A percentile compares a stretch with the other conserved stretches of the same genome.
These are phyloP conservation scores for Helostoma temminkii DNA, from an alignment of 2,797 vertebrate species.

Conservation along the genomic window DNA sequence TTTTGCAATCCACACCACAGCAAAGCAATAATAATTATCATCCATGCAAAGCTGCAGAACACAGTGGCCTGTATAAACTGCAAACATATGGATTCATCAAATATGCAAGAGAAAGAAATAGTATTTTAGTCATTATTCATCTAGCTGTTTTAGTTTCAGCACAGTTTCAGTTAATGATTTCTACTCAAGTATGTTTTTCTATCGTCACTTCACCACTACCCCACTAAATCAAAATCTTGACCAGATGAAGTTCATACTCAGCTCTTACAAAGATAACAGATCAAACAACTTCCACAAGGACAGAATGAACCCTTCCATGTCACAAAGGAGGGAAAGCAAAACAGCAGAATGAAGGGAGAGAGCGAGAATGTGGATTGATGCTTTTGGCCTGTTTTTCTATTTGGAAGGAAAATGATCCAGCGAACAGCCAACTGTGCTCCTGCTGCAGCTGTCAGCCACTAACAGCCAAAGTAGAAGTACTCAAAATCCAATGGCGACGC, in stretches of 20 bases:
- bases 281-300: neutral
- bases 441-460: slow-evolving; percentile 9
- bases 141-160: too few relatives aligned
- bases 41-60: too few relatives aligned
- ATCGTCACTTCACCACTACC: too few relatives aligned
- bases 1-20: too few relatives aligned
- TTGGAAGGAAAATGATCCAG: neutral
- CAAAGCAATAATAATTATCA: too few relatives aligned
- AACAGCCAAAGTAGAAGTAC: neutral
- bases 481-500: neutral
- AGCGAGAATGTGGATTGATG: neutral
- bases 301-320: neutral
- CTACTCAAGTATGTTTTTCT: too few relatives aligned
- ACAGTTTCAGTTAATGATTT: too few relatives aligned
- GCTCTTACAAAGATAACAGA: neutral
- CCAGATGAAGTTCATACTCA: neutral
- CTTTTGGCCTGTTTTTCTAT: neutral
- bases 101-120: too few relatives aligned
- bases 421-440: slow-evolving; percentile 8
- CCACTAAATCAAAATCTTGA: too few relatives aligned
- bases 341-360: neutral
- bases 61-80: too few relatives aligned
- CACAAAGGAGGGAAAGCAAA: neutral
- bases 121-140: too few relatives aligned
- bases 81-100: too few relatives aligned